Percentiles rank a stretch among this genome's conserved stretches.
Conservation (phyloP, 2,888 invertebrate genomes). For the Harmothoe impar region DNA sequence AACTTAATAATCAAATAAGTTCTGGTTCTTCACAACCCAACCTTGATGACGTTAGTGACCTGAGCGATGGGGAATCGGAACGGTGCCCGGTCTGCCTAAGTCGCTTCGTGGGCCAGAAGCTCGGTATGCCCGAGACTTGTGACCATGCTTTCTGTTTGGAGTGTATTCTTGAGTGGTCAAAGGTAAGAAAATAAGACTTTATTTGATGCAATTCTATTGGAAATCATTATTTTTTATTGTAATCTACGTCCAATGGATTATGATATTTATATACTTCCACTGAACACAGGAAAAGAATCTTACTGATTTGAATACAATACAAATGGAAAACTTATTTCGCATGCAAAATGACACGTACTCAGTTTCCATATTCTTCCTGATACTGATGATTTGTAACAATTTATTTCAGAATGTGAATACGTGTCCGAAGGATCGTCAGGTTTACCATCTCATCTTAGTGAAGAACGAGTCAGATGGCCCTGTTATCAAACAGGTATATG, state of each 20-base stretch:
- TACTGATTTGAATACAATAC: neutral
- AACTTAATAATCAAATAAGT: neutral
- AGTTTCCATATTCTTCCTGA: too few relatives aligned
- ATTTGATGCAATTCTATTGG: too few relatives aligned
- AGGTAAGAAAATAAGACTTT: conserved; percentile 82
- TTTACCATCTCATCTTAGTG: conserved; percentile 91
- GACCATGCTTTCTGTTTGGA: conserved; percentile 95
- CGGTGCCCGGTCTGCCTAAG: conserved; percentile 84
- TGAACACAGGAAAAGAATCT: too few relatives aligned
- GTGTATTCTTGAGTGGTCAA: conserved; percentile 97
- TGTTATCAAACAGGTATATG: conserved; percentile 86
- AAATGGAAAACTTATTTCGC: too few relatives aligned
- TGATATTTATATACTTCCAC: too few relatives aligned
- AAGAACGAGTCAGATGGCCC: conserved; percentile 88
- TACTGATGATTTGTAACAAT: too few relatives aligned
- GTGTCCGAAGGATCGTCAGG: conserved; percentile 94
- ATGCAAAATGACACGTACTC: too few relatives aligned
- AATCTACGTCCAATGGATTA: too few relatives aligned
- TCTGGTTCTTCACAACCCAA: conserved; percentile 13
- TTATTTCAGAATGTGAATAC: conserved; percentile 91
- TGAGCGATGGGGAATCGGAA: conserved; percentile 53
- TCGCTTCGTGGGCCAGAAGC: conserved; percentile 90
- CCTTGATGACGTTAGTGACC: conserved; percentile 28
- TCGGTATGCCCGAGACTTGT: conserved; percentile 93
- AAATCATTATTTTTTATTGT: too few relatives aligned